Base-by-base conservation (phyloP, 2,113 vertebrate genomes). In the Psilopogon haemacephalus region DNA sequence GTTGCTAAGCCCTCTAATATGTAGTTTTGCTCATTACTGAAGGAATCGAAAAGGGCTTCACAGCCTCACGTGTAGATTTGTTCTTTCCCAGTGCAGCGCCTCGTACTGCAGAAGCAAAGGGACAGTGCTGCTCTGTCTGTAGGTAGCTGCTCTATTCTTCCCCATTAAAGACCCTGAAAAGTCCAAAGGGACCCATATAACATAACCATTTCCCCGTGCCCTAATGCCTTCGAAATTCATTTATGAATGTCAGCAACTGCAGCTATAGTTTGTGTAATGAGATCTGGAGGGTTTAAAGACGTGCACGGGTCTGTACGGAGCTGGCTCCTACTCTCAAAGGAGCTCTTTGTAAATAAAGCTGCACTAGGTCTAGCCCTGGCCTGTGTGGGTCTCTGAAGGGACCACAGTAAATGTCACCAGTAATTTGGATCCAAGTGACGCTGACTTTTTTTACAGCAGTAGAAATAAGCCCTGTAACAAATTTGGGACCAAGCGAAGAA, bases 91-190 rank as follows among this genome's bases (percentile, higher is more conserved):
- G 1, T 5, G 0, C 63, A 10, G 65, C 59, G 3, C 15, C 6
- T 0, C 1, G 12, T 17, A 0, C 26, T 2, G 59, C 40, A 6
- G 3, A 1, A 19, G 56, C n/a, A 3, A 3, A 13, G 42, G 1
- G 23, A 9, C 20, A 13, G 28, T 1, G 37, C 42, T 19, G 37
- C 69, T 46, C 32, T 35, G 16, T 13, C 65, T 3, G 30, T 14
- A 18, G 40, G 55, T 16, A 32, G 52, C 70, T 37, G 33, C 62
- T 62, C 2, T 6, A 4, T 71, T 78, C 18, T 40, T 7, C 10
- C 17, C 79, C 17, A 0, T 67, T 32, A 12, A n/a, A 88, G 52
- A 56, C 52, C 52, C 69, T 19, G 9, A 8, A 15, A 70, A 65
- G 35, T 58, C 95, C 80, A 7, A 24, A 50, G 72, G 77, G 84